Evolutionary conservation across 2,888 invertebrate genomes (phyloP).

Genomic region (Lepeophtheirus nordmannii): DNA sequence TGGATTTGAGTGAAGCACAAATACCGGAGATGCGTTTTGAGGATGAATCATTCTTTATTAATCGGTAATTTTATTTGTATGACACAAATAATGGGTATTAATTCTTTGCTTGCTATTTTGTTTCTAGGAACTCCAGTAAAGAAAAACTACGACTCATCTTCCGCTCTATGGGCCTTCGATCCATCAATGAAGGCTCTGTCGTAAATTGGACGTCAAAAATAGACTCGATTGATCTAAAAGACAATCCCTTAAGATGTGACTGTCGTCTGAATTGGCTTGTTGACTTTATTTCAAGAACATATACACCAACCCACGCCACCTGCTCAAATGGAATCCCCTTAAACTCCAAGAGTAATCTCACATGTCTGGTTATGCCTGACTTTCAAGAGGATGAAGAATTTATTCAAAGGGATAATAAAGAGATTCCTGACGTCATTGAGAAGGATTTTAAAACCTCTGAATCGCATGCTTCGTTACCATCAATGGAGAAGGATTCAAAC

Average conservation of each 20-base stretch:
- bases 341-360: background rate
- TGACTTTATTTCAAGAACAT: background rate
- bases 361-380: background rate
- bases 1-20: background rate
- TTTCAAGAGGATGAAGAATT: conserved; percentile 1
- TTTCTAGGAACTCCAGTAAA: background rate
- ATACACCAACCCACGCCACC: background rate
- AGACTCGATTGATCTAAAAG: background rate
- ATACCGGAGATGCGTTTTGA: background rate
- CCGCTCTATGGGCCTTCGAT: background rate
- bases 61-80: background rate
- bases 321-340: background rate
- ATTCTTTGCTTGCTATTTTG: background rate
- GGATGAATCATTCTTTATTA: background rate
- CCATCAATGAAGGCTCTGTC: background rate
- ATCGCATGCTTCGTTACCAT: background rate
- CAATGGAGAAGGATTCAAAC: background rate
- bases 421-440: background rate
- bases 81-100: background rate
- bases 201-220: background rate
- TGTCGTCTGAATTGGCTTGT: background rate
- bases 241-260: background rate
- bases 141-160: background rate
- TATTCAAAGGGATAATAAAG: background rate
- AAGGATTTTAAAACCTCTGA: background rate